Conservation (phyloP, 2,797 vertebrate species). For the Glyptemys insculpta region DNA sequence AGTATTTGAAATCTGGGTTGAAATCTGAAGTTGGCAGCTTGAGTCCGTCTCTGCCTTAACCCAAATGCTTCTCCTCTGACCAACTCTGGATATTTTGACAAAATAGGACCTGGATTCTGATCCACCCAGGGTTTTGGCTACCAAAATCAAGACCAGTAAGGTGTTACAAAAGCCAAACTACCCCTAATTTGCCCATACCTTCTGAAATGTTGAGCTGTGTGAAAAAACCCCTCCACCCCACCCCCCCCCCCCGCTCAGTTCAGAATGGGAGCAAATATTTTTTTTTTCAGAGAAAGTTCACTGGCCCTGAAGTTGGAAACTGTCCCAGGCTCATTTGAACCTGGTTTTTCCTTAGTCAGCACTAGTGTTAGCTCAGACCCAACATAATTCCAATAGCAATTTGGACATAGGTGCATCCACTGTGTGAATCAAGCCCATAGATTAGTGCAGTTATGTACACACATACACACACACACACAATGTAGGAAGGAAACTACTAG, state of each 20-base stretch:
- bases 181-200: not conserved
- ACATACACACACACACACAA: not conserved
- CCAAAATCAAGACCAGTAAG: slow-evolving; percentile 5
- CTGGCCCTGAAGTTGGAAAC: not conserved
- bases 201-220: not conserved
- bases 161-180: slow-evolving; percentile 4
- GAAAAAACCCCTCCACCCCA: no score
- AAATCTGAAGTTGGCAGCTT: slow-evolving; percentile 41
- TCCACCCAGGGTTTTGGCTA: not conserved
- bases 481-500: not conserved
- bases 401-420: not conserved
- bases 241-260: not conserved
- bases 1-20: slow-evolving; percentile 25
- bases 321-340: not conserved
- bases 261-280: not conserved
- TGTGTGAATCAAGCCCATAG: not conserved
- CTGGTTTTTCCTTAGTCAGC: not conserved
- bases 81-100: slow-evolving; percentile 27
- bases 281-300: not conserved
- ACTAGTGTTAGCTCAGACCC: not conserved
- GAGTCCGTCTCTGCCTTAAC: slow-evolving; percentile 37
- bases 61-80: not conserved
- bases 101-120: slow-evolving; percentile 3
- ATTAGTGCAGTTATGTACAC: not conserved
- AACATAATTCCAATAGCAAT: not conserved